Percentiles rank a stretch among this genome's conserved stretches.
phyloP scores from a whole-genome alignment of 2,113 vertebrate species.

The Malurus elegans region DNA sequence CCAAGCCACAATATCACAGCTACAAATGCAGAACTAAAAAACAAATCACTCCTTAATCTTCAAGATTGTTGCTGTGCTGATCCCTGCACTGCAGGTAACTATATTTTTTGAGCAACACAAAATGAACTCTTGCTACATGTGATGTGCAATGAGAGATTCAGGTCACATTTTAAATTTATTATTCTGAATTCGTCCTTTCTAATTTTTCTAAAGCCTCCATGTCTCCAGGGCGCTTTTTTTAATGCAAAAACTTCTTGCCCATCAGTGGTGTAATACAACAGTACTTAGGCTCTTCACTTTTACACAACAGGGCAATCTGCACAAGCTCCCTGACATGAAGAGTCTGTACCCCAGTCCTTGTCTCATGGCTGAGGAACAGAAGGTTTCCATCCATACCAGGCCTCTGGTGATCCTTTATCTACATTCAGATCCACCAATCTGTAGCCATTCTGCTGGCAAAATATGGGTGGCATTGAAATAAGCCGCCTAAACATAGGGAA shows the following conservation, averaged over 20 bases:
- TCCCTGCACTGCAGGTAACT: background rate
- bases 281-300: background rate
- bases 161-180: constrained; percentile 2
- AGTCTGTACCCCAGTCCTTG: background rate
- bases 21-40: constrained; percentile 19
- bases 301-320: background rate
- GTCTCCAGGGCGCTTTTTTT: background rate
- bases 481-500: background rate
- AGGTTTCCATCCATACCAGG: background rate
- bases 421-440: background rate
- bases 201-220: background rate
- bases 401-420: background rate
- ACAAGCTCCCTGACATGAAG: background rate
- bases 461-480: background rate
- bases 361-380: background rate
- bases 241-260: background rate
- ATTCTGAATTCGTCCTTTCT: background rate
- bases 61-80: background rate
- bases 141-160: background rate
- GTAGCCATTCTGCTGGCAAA: background rate
- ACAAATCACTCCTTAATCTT: constrained; percentile 1
- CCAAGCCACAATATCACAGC: background rate
- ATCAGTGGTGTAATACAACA: background rate
- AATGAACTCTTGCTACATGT: background rate
- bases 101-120: background rate